Percentiles rank a stretch among this genome's conserved stretches.
Evolutionary conservation across 2,113 vertebrate genomes (phyloP).

Genomic region (Thomomys bottae): DNA sequence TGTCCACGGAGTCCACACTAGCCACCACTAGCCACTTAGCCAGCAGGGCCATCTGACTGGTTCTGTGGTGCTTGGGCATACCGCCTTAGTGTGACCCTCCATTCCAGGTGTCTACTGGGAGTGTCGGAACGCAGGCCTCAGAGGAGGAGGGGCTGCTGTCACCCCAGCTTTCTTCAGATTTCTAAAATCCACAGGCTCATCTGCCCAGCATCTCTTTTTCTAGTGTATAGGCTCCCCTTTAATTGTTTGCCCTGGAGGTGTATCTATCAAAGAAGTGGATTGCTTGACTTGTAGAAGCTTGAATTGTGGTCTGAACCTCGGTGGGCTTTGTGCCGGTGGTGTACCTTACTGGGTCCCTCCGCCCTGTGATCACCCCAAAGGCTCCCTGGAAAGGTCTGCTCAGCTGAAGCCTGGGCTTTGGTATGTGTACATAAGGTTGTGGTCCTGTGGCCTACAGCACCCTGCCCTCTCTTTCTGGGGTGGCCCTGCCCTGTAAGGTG

Average conservation of each 20-base stretch:
- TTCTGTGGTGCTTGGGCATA: too few species aligned
- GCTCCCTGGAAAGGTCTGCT: fast-evolving
- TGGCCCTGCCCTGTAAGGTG: not conserved
- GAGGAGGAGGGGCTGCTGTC: not conserved
- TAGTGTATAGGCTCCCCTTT: too few species aligned
- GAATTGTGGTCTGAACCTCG: not conserved
- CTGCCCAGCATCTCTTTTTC: not conserved
- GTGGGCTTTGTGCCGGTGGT: not conserved
- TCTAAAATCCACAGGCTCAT: not conserved
- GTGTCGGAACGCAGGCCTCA: not conserved
- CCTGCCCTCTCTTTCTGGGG: not conserved
- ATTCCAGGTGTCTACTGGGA: not conserved
- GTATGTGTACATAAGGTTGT: not conserved
- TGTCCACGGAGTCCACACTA: not conserved
- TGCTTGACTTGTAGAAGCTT: not conserved
- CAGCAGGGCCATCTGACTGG: too few species aligned
- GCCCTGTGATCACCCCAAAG: not conserved
- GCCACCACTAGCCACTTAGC: not conserved
- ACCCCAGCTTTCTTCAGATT: not conserved
- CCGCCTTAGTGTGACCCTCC: not conserved
- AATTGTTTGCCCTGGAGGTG: not conserved
- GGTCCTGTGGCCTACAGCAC: too few species aligned
- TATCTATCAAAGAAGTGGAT: not conserved
- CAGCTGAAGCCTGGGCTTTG: not conserved
- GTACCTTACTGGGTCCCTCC: not conserved